Percentiles rank a stretch among this genome's conserved stretches.
Conservation (phyloP, 2,888 invertebrate species). For the Drosophila neotestacea region DNA sequence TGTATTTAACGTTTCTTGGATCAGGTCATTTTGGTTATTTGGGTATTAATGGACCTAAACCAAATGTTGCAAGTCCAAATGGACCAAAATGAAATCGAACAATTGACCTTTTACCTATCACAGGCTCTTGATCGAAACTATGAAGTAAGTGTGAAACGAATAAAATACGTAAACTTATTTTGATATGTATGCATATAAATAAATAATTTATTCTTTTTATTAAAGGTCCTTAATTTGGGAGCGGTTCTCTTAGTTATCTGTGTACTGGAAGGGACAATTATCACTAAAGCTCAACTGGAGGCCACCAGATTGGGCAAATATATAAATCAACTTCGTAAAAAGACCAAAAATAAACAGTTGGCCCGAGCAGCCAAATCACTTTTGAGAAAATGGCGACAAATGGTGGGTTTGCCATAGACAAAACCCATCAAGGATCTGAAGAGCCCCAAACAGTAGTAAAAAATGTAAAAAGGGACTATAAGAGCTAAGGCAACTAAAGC, state of each 20-base stretch:
- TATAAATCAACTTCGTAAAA: conserved; percentile 95
- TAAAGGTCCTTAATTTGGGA: conserved; percentile 96
- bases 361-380: conserved; percentile 96
- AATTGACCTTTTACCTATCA: conserved; percentile 98
- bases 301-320: conserved; percentile 97
- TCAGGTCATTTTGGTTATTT: conserved; percentile 41
- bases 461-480: too few relatives aligned
- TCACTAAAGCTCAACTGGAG: conserved; percentile 86
- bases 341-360: conserved; percentile 92
- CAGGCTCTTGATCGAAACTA: conserved; percentile 98
- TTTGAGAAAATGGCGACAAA: conserved; percentile 96
- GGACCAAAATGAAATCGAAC: conserved; percentile 91
- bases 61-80: conserved; percentile 85
- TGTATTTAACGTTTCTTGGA: conserved; percentile 46
- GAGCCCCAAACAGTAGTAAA: conserved; percentile 3
- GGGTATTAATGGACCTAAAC: conserved; percentile 77
- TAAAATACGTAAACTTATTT: background rate
- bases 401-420: conserved; percentile 88
- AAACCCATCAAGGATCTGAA: conserved; percentile 15
- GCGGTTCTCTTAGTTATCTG: conserved; percentile 96
- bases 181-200: background rate
- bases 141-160: conserved; percentile 93
- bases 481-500: too few relatives aligned
- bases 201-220: background rate
- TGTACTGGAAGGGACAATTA: conserved; percentile 93